Evolutionary conservation across 2,797 vertebrate species (phyloP).

Genomic region (Oceanodroma leucorhoa): DNA sequence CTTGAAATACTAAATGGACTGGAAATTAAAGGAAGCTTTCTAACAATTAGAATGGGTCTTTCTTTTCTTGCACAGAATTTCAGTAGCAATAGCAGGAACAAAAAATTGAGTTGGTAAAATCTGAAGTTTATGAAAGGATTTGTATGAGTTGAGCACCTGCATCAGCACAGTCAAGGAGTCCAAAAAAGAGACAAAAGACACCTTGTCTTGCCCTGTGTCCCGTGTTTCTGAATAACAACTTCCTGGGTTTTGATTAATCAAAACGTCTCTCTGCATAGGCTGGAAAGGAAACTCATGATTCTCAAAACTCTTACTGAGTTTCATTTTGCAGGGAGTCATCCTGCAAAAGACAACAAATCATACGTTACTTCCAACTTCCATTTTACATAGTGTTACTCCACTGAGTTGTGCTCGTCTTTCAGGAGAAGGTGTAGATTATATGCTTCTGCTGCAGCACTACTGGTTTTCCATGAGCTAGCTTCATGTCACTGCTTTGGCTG

Average conservation of each 20-base stretch:
- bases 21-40: constrained; percentile 45
- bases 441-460: neutral
- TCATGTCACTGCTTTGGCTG: neutral
- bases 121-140: constrained; percentile 6
- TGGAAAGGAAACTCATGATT: neutral
- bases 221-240: neutral
- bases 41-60: constrained; percentile 21
- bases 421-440: neutral
- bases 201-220: neutral
- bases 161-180: neutral
- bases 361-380: neutral
- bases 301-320: neutral
- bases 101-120: neutral
- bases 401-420: neutral
- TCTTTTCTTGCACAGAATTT: constrained; percentile 31
- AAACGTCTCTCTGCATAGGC: neutral
- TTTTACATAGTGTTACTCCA: neutral
- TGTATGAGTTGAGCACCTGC: constrained; percentile 17
- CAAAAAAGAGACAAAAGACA: neutral
- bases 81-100: neutral
- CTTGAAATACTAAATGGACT: neutral
- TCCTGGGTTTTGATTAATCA: constrained; percentile 22
- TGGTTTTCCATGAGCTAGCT: neutral
- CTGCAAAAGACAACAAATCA: neutral
- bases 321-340: neutral